Conservation (phyloP, 2,113 vertebrate species). For the Pseudorhombus dupliciocellatus region DNA sequence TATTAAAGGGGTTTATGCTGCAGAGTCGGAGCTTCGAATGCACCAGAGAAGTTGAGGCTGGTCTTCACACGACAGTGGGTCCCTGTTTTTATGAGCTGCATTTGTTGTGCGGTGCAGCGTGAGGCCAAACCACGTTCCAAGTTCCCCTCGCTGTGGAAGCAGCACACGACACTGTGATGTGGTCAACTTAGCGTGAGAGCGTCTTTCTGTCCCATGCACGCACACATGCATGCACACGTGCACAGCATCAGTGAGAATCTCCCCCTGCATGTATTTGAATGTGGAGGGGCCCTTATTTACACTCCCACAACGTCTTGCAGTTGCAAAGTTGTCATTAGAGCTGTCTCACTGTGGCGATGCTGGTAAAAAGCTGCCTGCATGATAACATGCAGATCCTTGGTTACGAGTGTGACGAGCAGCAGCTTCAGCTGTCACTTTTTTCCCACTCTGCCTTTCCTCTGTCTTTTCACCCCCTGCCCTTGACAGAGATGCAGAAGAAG, state of each 20-base stretch:
- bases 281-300: conserved; percentile 29
- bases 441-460: not conserved
- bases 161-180: not conserved
- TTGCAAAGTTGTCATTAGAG: not conserved
- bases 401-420: not conserved
- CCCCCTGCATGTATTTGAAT: not conserved
- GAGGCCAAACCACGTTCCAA: too few relatives aligned
- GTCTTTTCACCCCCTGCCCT: conserved; percentile 3
- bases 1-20: conserved; percentile 69
- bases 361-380: not conserved
- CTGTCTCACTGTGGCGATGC: conserved; percentile 3
- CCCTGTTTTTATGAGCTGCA: conserved; percentile 21
- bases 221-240: conserved; percentile 1
- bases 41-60: conserved; percentile 45
- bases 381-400: not conserved
- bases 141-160: conserved; percentile 9
- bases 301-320: conserved; percentile 8
- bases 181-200: conserved; percentile 2
- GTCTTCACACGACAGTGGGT: conserved; percentile 34
- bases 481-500: conserved; percentile 22
- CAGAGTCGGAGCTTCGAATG: conserved; percentile 33
- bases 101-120: not conserved
- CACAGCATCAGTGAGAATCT: conserved; percentile 34
- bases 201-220: not conserved
- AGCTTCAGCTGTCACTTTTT: not conserved